Conservation (phyloP, 2,888 invertebrate species). For the Calameuta filiformis region DNA sequence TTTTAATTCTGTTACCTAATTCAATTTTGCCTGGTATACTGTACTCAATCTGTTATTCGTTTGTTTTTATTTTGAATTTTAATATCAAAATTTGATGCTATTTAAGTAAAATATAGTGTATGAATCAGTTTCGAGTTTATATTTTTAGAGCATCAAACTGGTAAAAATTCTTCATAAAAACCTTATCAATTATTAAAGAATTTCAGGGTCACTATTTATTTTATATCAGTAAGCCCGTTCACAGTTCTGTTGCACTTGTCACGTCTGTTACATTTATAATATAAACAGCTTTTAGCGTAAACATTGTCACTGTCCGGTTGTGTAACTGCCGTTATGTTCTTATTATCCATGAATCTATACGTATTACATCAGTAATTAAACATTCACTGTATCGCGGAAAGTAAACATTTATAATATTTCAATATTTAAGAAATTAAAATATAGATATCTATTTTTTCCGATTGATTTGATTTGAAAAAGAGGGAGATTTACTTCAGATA, state of each 20-base stretch:
- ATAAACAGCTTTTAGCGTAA: neutral
- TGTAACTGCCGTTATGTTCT: neutral
- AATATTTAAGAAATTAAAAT: neutral
- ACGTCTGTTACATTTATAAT: neutral
- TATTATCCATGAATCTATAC: neutral
- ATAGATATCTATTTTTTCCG: neutral
- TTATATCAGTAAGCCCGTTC: neutral
- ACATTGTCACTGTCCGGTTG: neutral
- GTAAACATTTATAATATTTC: too few species aligned
- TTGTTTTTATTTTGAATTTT: neutral
- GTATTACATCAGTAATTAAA: neutral
- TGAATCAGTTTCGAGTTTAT: neutral
- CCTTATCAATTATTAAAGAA: neutral
- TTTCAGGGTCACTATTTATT: neutral
- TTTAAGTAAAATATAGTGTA: neutral
- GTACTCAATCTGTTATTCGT: neutral
- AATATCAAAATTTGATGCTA: neutral
- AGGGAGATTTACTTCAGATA: neutral
- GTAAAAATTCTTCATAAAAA: neutral
- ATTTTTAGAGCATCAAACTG: neutral
- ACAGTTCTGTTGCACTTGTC: neutral
- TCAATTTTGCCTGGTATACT: neutral
- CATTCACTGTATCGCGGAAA: neutral
- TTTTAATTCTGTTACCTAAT: neutral
- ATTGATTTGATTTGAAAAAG: neutral